Base-by-base conservation (phyloP, 2,113 vertebrate species). In the Forbesichthys papilliferus region DNA sequence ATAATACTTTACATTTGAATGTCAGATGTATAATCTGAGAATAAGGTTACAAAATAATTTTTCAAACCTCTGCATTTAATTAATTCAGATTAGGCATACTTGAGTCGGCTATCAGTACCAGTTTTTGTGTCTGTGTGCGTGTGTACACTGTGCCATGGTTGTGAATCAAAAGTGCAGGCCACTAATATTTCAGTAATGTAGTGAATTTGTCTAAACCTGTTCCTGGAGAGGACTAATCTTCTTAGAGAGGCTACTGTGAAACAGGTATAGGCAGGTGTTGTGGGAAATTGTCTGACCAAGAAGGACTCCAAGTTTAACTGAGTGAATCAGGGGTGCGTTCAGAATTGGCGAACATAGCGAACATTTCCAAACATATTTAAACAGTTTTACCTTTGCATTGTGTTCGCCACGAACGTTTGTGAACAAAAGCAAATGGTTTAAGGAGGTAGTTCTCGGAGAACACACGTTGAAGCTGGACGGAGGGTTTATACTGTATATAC, bases 171-270 rank as follows among this genome's bases (percentile, higher is more conserved):
- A 49, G 8, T 66, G 36, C 33, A 33, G 33, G 36, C 42, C 1
- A 18, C 0, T 0, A 14, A 57, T 69, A 1, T 55, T 66, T 64
- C 27, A 4, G 11, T 53, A 53, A 66, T 48, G 76, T 63, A 48
- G 56, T 55, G 66, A 78, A 69, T 62, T 10, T 33, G 70, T 68
- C 66, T 63, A 58, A 82, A 74, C 48, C 58, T 27, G 48, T 13
- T 47, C 72, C 71, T 71, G 68, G 46, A 61, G 18, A 52, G 69
- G 52, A 68, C 68, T 85, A 82, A 80, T 86, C 73, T 74, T 42
- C 71, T 86, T 74, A 75, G 49, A 83, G 80, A 69, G 62, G 63
- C 2, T 66, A 12, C 36, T 16, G 49, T 74, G 74, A 73, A 80
- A 74, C 33, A 66, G 68, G 57, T 75, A 20, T 20, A 20, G 20